Percentiles rank a stretch among this genome's conserved stretches.
These are phyloP conservation scores for Lepus europaeus DNA, from an alignment of 2,113 vertebrate species.

Conservation along the genomic window DNA sequence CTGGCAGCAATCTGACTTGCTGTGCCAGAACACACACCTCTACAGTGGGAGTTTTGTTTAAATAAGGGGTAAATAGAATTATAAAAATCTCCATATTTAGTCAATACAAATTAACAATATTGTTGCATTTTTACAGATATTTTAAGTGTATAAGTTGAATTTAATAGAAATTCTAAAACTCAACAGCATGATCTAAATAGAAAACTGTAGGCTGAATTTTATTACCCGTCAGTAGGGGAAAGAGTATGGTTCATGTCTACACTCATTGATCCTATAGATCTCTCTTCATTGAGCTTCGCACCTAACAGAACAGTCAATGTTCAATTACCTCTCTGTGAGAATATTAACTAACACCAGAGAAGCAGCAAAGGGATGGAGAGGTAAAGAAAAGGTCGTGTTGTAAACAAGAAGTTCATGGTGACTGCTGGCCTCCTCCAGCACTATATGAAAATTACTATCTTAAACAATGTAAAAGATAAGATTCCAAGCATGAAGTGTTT, in stretches of 20 bases:
- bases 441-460: slow-evolving; percentile 54
- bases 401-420: neutral
- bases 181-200: neutral
- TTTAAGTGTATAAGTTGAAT: slow-evolving; percentile 33
- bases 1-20: no score
- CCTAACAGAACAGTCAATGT: slow-evolving; percentile 56
- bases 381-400: slow-evolving; percentile 44
- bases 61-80: neutral
- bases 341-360: slow-evolving; percentile 47
- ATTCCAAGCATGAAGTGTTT: slow-evolving; percentile 60
- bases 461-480: slow-evolving; percentile 65
- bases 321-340: slow-evolving; percentile 72
- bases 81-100: neutral
- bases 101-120: neutral
- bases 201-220: neutral
- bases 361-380: slow-evolving; percentile 50
- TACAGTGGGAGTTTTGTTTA: neutral
- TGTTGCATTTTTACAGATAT: neutral
- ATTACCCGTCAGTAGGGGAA: slow-evolving; percentile 28
- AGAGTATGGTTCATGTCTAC: neutral
- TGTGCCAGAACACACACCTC: no score
- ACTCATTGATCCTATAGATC: slow-evolving; percentile 25
- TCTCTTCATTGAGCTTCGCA: slow-evolving; percentile 47
- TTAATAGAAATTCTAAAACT: slow-evolving; percentile 19
- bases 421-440: neutral